Conservation (phyloP, 2,888 invertebrate species). For the Drosophila melanosoma region DNA sequence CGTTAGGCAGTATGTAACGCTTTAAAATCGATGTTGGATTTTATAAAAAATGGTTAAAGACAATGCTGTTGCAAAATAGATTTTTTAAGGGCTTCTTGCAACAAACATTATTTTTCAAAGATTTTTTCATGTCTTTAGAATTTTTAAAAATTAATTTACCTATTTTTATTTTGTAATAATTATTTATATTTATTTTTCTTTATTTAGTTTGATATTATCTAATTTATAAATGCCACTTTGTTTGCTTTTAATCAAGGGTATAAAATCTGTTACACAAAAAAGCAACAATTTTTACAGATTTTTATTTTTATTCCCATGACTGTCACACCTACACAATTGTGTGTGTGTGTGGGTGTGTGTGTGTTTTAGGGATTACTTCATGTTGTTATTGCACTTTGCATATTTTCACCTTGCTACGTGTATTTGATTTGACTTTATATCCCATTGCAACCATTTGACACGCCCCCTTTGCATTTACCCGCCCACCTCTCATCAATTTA, state of each 20-base stretch:
- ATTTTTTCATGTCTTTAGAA: background rate
- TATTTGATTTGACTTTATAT: slow-evolving; percentile 57
- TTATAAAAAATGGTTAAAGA: background rate
- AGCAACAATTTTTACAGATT: background rate
- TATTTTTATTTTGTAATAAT: background rate
- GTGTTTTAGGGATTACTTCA: slow-evolving; percentile 25
- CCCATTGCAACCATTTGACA: slow-evolving; percentile 25
- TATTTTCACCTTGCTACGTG: slow-evolving; percentile 51
- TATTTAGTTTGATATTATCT: too few species aligned
- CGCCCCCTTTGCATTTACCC: slow-evolving; percentile 8
- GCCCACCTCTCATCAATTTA: slow-evolving; percentile 49
- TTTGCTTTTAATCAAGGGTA: background rate
- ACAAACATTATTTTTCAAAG: background rate
- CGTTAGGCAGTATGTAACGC: background rate
- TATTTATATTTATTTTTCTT: background rate
- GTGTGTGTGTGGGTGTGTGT: slow-evolving; percentile 26
- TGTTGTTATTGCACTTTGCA: slow-evolving; percentile 65
- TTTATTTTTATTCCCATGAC: slow-evolving; percentile 16
- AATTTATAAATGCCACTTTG: too few species aligned
- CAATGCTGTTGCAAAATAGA: background rate
- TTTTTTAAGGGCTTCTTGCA: background rate
- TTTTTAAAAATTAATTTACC: too few species aligned
- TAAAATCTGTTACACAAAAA: background rate
- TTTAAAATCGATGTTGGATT: accelerated
- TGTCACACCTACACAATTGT: slow-evolving; percentile 61